These are phyloP conservation scores for Calliphora vomitoria DNA, from an alignment of 2,888 invertebrate species.

Conservation along the genomic window DNA sequence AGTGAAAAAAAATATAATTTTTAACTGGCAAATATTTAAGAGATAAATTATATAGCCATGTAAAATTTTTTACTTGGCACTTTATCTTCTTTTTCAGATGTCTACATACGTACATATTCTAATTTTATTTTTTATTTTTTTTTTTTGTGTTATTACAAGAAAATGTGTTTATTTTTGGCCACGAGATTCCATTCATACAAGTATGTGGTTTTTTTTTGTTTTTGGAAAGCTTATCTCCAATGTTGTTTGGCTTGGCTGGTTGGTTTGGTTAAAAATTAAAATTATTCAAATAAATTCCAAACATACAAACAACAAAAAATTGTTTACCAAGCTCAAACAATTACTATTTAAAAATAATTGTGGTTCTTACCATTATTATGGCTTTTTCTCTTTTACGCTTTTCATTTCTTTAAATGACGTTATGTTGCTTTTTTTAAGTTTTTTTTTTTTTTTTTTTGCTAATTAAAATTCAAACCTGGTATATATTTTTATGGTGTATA, in stretches of 20 bases:
- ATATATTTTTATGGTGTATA: constrained; percentile 44
- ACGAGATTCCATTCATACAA: neutral
- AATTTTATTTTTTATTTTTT: constrained; percentile 27
- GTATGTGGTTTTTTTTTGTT: constrained; percentile 43
- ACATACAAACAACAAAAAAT: constrained; percentile 40
- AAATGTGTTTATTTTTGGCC: neutral
- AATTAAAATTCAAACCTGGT: constrained; percentile 71
- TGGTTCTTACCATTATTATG: constrained; percentile 39
- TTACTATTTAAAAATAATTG: constrained; percentile 53
- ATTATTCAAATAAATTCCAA: neutral
- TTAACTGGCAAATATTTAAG: constrained; percentile 10
- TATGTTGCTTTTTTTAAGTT: constrained; percentile 22
- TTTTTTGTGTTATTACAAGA: neutral
- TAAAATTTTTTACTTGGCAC: neutral
- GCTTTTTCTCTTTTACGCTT: neutral
- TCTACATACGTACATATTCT: neutral
- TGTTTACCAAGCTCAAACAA: constrained; percentile 25
- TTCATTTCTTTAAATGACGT: constrained; percentile 40
- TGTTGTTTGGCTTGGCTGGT: constrained; percentile 37
- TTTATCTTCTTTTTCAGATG: neutral
- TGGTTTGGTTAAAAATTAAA: constrained; percentile 25
- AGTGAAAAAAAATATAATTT: neutral
- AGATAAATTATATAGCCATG: constrained; percentile 30
- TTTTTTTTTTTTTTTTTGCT: no score
- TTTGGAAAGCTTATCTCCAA: constrained; percentile 55